Evolutionary conservation across 1,140 invertebrate genomes (phyloP).

Genomic region (Sycophaga agraensis): DNA sequence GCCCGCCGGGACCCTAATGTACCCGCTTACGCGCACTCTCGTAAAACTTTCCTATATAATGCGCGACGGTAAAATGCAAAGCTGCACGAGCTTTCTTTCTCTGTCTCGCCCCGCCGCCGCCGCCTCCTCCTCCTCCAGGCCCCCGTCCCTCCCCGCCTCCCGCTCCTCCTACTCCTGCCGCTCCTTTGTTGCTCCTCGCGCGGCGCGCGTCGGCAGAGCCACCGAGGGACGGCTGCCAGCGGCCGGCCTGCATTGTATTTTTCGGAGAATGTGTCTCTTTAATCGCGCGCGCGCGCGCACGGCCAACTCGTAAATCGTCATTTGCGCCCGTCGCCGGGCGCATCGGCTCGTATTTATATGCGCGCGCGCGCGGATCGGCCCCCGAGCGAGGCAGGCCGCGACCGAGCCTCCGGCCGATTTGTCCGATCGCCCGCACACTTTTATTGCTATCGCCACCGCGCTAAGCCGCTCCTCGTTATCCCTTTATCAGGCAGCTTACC

Average conservation of each 20-base stretch:
- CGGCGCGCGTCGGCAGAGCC: too few relatives aligned
- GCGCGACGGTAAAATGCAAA: constrained; percentile 25
- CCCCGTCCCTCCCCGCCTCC: too few relatives aligned
- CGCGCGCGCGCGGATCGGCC: too few relatives aligned
- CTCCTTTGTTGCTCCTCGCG: too few relatives aligned
- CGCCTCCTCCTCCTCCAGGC: background rate
- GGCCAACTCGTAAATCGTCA: constrained; percentile 24
- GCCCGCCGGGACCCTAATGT: background rate
- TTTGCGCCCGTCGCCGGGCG: background rate
- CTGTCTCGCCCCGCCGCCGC: background rate
- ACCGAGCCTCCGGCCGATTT: too few relatives aligned
- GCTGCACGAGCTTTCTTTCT: background rate
- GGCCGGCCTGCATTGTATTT: constrained; percentile 10
- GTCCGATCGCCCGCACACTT: too few relatives aligned
- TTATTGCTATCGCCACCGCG: too few relatives aligned
- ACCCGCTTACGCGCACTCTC: constrained; percentile 16
- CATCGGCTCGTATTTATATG: background rate
- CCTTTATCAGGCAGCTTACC: too few relatives aligned
- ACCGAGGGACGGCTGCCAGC: too few relatives aligned
- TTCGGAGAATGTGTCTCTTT: constrained; percentile 24
- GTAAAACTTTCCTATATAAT: constrained; percentile 23
- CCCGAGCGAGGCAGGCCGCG: too few relatives aligned
- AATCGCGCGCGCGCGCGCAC: background rate
- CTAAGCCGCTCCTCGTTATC: too few relatives aligned
- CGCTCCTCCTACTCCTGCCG: too few relatives aligned